These are phyloP conservation scores for Aphaenogaster rudis DNA, from an alignment of 1,140 invertebrate species.

Conservation along the genomic window DNA sequence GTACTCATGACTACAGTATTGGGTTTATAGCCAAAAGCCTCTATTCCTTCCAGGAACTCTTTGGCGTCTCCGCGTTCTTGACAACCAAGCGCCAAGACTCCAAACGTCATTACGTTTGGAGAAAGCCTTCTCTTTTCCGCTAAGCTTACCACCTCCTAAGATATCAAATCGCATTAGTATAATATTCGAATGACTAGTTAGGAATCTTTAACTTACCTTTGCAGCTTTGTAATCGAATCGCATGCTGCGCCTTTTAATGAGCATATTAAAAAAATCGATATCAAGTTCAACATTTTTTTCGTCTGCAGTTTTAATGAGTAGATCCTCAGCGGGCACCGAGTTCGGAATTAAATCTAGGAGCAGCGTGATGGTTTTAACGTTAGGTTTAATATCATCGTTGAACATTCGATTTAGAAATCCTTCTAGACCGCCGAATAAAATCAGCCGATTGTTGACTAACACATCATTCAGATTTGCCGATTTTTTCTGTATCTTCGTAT, in stretches of 20 bases:
- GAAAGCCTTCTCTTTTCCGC: slow-evolving; percentile 85
- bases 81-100: slow-evolving; percentile 93
- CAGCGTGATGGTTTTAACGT: slow-evolving; percentile 93
- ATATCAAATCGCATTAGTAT: neutral
- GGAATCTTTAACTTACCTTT: slow-evolving; percentile 87
- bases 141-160: slow-evolving; percentile 30
- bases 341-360: slow-evolving; percentile 91
- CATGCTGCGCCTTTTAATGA: slow-evolving; percentile 93
- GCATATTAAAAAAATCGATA: slow-evolving; percentile 94
- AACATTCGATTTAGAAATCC: slow-evolving; percentile 93
- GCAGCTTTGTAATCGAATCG: slow-evolving; percentile 90
- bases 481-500: neutral
- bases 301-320: slow-evolving; percentile 87
- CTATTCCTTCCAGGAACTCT: slow-evolving; percentile 91
- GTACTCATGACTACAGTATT: slow-evolving; percentile 92
- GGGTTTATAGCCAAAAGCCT: slow-evolving; percentile 89
- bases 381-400: slow-evolving; percentile 89
- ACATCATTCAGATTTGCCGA: slow-evolving; percentile 72
- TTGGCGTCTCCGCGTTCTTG: slow-evolving; percentile 88
- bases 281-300: slow-evolving; percentile 89
- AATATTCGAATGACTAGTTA: slow-evolving; percentile 31
- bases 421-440: slow-evolving; percentile 93
- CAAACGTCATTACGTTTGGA: slow-evolving; percentile 94
- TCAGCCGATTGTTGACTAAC: slow-evolving; percentile 89
- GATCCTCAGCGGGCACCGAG: slow-evolving; percentile 89